These are phyloP conservation scores for Nestor notabilis DNA, from an alignment of 2,113 vertebrate genomes.

Conservation along the genomic window DNA sequence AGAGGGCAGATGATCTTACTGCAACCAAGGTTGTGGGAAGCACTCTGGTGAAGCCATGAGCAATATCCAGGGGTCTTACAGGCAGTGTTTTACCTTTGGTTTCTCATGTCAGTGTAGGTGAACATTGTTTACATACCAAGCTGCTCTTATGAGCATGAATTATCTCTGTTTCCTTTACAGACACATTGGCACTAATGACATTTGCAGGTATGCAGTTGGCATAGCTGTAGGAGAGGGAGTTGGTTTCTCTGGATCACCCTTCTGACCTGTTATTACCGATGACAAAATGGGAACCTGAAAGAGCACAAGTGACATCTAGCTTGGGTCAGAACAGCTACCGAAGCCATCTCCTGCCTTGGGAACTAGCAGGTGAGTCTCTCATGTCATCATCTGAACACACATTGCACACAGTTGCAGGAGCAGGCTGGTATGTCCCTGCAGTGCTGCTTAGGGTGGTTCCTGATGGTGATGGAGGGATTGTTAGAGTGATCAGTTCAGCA, in stretches of 20 bases:
- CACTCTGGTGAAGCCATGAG: not conserved
- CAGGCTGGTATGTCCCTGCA: not conserved
- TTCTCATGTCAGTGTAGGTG: not conserved
- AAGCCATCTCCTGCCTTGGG: not conserved
- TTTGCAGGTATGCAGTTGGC: not conserved
- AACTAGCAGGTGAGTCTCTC: not conserved
- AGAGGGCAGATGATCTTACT: not conserved
- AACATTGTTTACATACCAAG: not conserved
- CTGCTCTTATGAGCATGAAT: not conserved
- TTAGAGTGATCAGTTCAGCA: not conserved
- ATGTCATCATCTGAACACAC: not conserved
- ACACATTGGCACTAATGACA: not conserved
- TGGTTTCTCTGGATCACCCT: not conserved
- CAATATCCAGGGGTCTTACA: not conserved
- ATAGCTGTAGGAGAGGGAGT: not conserved
- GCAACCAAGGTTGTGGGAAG: not conserved
- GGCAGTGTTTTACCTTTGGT: not conserved
- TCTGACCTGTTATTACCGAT: not conserved
- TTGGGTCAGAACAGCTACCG: not conserved
- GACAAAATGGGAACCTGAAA: not conserved
- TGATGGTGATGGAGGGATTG: not conserved
- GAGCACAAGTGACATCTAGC: not conserved
- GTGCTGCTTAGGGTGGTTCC: not conserved
- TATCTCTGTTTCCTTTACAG: not conserved
- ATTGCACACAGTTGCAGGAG: not conserved